Evolutionary conservation across 2,113 vertebrate genomes (phyloP).

Genomic region (Mus pahari): DNA sequence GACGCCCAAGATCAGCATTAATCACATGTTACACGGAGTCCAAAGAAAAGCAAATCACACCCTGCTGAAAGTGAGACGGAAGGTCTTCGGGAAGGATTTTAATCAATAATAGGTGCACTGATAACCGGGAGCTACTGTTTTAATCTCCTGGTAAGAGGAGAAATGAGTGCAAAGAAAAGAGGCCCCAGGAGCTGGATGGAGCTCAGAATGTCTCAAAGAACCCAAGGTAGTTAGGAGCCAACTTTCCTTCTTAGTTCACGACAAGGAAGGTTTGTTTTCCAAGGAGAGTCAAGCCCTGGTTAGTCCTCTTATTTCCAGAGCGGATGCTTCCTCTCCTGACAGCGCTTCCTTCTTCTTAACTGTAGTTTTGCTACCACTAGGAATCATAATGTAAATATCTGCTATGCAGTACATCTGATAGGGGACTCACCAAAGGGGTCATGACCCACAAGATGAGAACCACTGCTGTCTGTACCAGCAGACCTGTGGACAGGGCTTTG

Average conservation of each 20-base stretch:
- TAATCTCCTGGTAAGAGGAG: slow-evolving; percentile 86
- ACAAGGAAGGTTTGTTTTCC: not conserved
- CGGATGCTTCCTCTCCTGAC: not conserved
- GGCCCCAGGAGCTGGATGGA: slow-evolving; percentile 63
- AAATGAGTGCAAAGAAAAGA: slow-evolving; percentile 81
- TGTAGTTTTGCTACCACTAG: not conserved
- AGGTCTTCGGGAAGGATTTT: slow-evolving; percentile 92
- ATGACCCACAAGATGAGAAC: not conserved
- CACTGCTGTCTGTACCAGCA: too few relatives aligned
- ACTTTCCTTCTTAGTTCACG: not conserved
- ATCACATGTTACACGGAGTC: slow-evolving; percentile 92
- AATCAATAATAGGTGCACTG: slow-evolving; percentile 92
- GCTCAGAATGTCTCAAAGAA: slow-evolving; percentile 27
- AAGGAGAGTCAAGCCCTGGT: not conserved
- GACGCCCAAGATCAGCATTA: slow-evolving; percentile 93
- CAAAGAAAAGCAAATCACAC: slow-evolving; percentile 91
- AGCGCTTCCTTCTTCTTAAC: not conserved
- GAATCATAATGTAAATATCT: not conserved
- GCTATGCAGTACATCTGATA: not conserved
- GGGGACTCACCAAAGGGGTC: not conserved
- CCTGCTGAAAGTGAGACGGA: slow-evolving; percentile 92
- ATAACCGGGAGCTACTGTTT: slow-evolving; percentile 91
- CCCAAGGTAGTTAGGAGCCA: not conserved
- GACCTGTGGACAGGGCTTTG: not conserved
- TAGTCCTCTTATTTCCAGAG: not conserved